These are phyloP conservation scores for Calameuta filiformis DNA, from an alignment of 2,888 invertebrate species.

Conservation along the genomic window DNA sequence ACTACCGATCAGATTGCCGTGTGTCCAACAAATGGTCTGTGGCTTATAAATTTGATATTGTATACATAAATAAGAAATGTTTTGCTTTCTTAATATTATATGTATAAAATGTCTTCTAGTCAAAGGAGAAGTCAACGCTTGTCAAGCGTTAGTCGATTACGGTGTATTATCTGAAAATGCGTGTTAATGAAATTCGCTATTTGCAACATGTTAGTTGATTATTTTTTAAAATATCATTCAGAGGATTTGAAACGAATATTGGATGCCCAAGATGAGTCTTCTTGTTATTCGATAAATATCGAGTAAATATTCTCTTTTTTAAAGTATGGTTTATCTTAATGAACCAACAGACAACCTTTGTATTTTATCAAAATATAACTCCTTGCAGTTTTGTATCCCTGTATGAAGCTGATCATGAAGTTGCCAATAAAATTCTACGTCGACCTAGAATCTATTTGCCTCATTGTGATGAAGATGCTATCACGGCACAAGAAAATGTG, in stretches of 20 bases:
- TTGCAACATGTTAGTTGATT: slow-evolving; percentile 64
- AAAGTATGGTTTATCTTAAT: neutral
- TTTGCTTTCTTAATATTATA: neutral
- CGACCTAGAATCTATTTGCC: slow-evolving; percentile 73
- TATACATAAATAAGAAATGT: neutral
- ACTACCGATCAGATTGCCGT: no score
- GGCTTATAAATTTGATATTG: neutral
- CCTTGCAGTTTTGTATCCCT: slow-evolving; percentile 76
- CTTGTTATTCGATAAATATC: slow-evolving; percentile 75
- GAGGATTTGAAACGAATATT: slow-evolving; percentile 74
- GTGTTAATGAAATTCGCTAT: neutral
- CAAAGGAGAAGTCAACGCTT: neutral
- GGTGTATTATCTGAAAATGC: neutral
- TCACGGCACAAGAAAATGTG: slow-evolving; percentile 72
- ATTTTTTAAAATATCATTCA: slow-evolving; percentile 72
- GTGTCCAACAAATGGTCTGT: no score
- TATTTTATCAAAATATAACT: neutral
- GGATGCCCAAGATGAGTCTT: slow-evolving; percentile 70
- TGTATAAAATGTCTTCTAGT: neutral
- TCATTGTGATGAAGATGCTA: slow-evolving; percentile 73
- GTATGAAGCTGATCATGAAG: slow-evolving; percentile 75
- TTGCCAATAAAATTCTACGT: slow-evolving; percentile 76
- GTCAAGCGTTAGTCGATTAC: neutral
- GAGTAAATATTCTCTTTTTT: slow-evolving; percentile 71
- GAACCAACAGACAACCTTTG: neutral